Percentiles rank a stretch among this genome's conserved stretches.
Conservation (phyloP, 2,113 vertebrate species). For the Machaerirhynchus nigripectus region DNA sequence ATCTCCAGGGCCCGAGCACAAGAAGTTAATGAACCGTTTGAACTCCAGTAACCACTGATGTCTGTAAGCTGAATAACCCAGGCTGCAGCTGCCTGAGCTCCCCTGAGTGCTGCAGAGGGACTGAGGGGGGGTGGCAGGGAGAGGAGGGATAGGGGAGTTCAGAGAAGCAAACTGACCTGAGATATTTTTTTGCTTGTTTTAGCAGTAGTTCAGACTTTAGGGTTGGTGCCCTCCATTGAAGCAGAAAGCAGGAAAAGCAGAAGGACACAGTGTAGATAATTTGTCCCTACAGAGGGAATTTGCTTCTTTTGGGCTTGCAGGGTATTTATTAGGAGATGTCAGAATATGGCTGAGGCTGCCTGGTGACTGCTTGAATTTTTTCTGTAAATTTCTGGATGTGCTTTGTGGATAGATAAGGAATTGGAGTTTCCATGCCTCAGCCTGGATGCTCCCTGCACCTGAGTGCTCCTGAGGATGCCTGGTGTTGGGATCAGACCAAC, state of each 20-base stretch:
- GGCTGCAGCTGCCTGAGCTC: not conserved
- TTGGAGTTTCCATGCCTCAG: not conserved
- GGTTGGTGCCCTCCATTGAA: not conserved
- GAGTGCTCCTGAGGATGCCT: not conserved
- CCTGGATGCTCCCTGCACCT: not conserved
- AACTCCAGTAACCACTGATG: not conserved
- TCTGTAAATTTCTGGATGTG: not conserved
- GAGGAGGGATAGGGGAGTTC: not conserved
- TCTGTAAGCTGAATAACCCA: not conserved
- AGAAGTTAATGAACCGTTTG: conserved; percentile 15
- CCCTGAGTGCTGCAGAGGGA: not conserved
- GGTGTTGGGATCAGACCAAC: not conserved
- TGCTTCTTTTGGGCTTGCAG: not conserved
- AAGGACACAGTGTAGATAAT: not conserved
- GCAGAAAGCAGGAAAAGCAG: not conserved
- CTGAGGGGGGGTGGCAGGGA: not conserved
- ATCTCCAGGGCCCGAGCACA: not conserved
- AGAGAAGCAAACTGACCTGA: not conserved
- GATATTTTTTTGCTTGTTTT: not conserved
- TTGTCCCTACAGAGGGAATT: not conserved
- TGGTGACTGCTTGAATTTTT: not conserved
- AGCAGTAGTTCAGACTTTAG: not conserved
- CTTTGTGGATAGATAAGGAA: not conserved
- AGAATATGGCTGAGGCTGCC: not conserved
- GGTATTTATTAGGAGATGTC: not conserved